Evolutionary conservation across 1,140 invertebrate species (phyloP).

Genomic region (Pachypeltis micranthus): DNA sequence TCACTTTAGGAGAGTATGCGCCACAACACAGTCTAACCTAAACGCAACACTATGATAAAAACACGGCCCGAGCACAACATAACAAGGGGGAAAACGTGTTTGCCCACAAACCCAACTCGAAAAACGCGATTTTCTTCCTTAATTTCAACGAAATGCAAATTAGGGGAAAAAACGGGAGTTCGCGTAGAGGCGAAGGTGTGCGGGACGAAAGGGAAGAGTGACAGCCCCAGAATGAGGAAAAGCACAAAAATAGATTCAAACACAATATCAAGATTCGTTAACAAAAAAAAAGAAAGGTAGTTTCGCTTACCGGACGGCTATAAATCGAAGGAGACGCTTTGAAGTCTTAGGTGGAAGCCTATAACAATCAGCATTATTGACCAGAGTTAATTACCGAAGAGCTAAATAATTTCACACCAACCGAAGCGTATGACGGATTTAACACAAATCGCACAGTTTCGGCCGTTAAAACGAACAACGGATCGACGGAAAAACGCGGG

Average conservation of each 20-base stretch:
- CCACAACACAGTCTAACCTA: too few relatives aligned
- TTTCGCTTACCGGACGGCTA: background rate
- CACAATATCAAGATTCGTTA: background rate
- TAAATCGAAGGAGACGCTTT: background rate
- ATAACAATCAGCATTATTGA: conserved; percentile 28
- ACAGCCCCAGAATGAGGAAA: background rate
- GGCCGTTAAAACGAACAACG: background rate
- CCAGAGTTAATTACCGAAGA: conserved; percentile 27
- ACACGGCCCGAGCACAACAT: too few relatives aligned
- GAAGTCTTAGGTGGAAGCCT: conserved; percentile 11
- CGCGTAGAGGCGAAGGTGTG: too few relatives aligned
- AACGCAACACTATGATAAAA: too few relatives aligned
- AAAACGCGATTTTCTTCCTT: too few relatives aligned
- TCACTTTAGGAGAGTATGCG: too few relatives aligned
- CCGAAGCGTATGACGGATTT: background rate
- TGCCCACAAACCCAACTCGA: too few relatives aligned
- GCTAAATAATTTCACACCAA: conserved; percentile 22
- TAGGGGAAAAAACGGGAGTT: too few relatives aligned
- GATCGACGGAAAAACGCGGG: background rate
- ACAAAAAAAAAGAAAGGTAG: too few relatives aligned
- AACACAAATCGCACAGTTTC: background rate
- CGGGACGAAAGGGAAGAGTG: too few relatives aligned
- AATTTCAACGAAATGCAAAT: too few relatives aligned
- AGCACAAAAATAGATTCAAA: background rate
- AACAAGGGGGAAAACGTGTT: too few relatives aligned